Percentiles rank a stretch among this genome's conserved stretches.
Conservation (phyloP, 2,113 vertebrate species). For the Aix galericulata region DNA sequence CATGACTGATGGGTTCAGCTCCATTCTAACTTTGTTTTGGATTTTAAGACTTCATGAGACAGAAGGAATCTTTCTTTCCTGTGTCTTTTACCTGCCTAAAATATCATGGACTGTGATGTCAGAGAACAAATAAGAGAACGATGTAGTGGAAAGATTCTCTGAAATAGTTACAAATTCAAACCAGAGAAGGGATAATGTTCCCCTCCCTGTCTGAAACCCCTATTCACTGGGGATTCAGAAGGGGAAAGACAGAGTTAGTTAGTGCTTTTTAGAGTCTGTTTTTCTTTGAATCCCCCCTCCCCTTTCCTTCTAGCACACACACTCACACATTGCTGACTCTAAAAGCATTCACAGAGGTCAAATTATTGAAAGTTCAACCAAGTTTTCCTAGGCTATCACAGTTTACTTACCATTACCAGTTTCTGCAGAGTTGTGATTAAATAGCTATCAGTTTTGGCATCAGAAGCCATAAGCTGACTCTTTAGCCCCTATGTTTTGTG, state of each 20-base stretch:
- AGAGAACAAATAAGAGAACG: conserved; percentile 45
- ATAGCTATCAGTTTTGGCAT: conserved; percentile 18
- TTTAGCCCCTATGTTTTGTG: conserved; percentile 42
- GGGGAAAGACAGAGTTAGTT: background rate
- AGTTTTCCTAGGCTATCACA: conserved; percentile 63
- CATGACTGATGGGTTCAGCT: background rate
- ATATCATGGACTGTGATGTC: background rate
- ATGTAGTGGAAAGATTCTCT: background rate
- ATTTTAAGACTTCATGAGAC: conserved; percentile 25
- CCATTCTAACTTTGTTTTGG: background rate
- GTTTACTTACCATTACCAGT: conserved; percentile 41
- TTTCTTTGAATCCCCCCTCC: conserved; percentile 42
- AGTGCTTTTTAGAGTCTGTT: conserved; percentile 50
- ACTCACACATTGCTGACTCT: conserved; percentile 36
- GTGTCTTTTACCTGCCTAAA: background rate
- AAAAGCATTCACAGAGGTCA: conserved; percentile 61
- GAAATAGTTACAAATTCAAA: background rate
- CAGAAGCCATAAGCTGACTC: conserved; percentile 3
- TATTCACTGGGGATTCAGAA: background rate
- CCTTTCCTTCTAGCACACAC: conserved; percentile 8
- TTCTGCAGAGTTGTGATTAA: conserved; percentile 41
- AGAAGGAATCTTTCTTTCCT: conserved; percentile 1
- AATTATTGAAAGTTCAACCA: conserved; percentile 65
- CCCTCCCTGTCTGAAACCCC: conserved; percentile 1
- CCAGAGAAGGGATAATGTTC: background rate